phyloP scores from a whole-genome alignment of 2,113 vertebrate species.

The Rallus limicola region DNA sequence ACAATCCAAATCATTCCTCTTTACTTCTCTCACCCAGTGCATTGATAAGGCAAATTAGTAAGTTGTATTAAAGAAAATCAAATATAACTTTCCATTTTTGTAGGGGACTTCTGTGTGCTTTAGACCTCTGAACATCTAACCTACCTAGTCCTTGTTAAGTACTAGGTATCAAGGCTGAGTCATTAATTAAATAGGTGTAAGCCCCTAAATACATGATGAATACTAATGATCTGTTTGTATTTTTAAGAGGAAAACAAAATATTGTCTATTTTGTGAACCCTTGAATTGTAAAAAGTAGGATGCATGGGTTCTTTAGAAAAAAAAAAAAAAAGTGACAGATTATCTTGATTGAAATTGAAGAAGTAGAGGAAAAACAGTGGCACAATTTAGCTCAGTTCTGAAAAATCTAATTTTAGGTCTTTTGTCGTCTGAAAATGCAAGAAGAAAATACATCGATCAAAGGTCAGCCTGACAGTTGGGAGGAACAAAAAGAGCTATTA shows the following conservation, averaged over 20 bases:
- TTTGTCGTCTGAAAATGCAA: neutral
- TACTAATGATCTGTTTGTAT: neutral
- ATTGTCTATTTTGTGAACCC: neutral
- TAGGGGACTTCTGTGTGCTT: neutral
- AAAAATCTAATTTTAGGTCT: neutral
- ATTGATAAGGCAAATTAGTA: neutral
- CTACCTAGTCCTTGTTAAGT: neutral
- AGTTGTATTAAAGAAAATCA: neutral
- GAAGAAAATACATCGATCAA: neutral
- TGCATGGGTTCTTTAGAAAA: neutral
- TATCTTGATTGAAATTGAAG: neutral
- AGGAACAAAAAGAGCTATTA: fast-evolving
- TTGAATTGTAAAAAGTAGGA: neutral
- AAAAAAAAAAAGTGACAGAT: neutral
- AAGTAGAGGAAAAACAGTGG: neutral
- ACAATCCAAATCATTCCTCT: neutral
- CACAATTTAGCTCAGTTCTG: neutral
- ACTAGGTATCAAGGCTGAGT: neutral
- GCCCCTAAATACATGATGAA: neutral
- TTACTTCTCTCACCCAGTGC: neutral
- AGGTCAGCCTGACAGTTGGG: neutral
- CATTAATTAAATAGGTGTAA: neutral
- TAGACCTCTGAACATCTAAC: neutral
- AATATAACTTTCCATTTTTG: neutral
- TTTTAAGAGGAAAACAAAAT: neutral